Evolutionary conservation across 2,888 invertebrate species (phyloP), one percentile per base, ranked within the genome.

Genomic region (Ptilodon capucinus): DNA sequence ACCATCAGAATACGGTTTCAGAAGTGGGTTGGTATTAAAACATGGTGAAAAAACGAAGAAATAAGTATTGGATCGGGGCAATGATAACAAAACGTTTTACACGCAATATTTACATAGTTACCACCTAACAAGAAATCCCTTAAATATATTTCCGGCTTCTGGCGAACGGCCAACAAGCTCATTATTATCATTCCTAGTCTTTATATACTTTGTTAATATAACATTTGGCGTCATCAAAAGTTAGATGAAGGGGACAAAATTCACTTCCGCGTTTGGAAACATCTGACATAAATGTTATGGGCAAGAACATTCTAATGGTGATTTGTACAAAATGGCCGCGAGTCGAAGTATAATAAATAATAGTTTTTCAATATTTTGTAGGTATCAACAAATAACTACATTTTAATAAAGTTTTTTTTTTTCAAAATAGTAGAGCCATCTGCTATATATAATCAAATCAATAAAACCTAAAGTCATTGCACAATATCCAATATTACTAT

Each of bases 121-220:
- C 9, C 5, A 35, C 7, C n/a, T n/a, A n/a, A n/a, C n/a, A n/a
- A n/a, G 4, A 16, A 34, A 30, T 30, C 34, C 14, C 34, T 34
- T 7, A 35, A 32, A 32, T 32, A 42, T 46, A 42, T 38, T 47
- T 46, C 40, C 44, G 30, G 40, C 32, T 36, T 18, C 39, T 62
- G 62, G 61, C 59, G 0, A n/a, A 5, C 2, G 6, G 53, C 61
- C 61, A 62, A 44, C 36, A 40, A 35, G 17, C 40, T 52, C 48
- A 56, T 52, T 46, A 44, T 53, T 50, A 50, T 58, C 49, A 38
- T 52, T 51, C 41, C 41, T n/a, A 47, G 28, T 46, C 53, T 57
- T 47, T 49, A 49, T 21, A 30, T 23, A 41, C 44, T 42, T n/a
- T n/a, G n/a, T n/a, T 30, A 56, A 53, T 44, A 51, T 44, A 60